phyloP scores from a whole-genome alignment of 2,113 vertebrate genomes.

The Phrynosoma platyrhinos region DNA sequence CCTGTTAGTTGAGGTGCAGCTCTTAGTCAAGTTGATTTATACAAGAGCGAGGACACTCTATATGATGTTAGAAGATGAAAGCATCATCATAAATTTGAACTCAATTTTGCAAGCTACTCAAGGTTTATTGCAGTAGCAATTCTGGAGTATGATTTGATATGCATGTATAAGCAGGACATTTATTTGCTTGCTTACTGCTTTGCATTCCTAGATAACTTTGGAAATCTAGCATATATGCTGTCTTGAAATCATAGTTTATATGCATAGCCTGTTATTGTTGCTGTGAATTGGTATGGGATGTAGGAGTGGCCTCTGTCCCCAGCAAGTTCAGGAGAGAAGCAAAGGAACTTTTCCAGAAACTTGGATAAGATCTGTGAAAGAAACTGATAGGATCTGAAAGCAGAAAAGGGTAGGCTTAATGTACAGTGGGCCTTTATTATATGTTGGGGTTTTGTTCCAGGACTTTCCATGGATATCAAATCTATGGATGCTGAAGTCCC shows the following conservation, averaged over 20 bases:
- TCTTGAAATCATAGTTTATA: not conserved
- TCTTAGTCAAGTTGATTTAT: constrained; percentile 18
- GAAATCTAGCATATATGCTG: not conserved
- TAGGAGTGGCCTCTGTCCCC: no score
- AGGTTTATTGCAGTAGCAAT: constrained; percentile 5
- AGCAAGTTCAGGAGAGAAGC: not conserved
- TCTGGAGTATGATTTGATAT: constrained; percentile 4
- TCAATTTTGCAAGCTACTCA: constrained; percentile 5
- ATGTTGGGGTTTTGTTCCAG: no score
- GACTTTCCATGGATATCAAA: no score
- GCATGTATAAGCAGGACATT: constrained; percentile 1
- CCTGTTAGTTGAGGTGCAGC: not conserved
- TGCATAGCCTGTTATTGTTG: not conserved
- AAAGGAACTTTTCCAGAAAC: not conserved
- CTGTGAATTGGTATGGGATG: no score
- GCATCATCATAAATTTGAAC: constrained; percentile 13
- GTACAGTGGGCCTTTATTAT: no score
- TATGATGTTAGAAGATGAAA: constrained; percentile 11
- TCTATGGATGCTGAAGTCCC: no score
- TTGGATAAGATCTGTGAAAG: no score
- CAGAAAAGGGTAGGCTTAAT: no score
- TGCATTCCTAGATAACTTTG: not conserved
- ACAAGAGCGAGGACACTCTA: not conserved
- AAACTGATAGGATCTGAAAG: no score
- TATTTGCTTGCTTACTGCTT: not conserved